phyloP scores from a whole-genome alignment of 1,140 invertebrate species.

The Gyrodactylus bullatarudis region DNA sequence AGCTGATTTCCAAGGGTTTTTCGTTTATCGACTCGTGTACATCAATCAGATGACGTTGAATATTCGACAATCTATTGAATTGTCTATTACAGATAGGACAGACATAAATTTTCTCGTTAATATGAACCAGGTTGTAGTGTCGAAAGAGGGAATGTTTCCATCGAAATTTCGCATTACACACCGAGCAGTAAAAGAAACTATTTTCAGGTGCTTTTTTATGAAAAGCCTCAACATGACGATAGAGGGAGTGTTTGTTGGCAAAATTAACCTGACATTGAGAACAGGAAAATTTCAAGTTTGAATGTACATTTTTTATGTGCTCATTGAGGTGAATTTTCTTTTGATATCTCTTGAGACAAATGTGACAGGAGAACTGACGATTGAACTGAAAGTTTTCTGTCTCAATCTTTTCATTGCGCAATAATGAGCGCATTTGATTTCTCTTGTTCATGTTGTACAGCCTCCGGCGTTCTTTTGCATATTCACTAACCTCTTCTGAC shows the following conservation, averaged over 20 bases:
- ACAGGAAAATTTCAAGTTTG: not conserved
- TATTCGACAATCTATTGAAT: not conserved
- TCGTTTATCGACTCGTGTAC: no score
- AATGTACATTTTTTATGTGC: not conserved
- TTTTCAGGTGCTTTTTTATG: not conserved
- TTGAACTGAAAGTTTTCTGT: not conserved
- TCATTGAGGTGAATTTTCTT: not conserved
- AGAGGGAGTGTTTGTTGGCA: not conserved
- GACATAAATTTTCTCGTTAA: not conserved
- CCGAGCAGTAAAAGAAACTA: not conserved
- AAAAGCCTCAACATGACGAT: not conserved
- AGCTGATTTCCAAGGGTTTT: no score
- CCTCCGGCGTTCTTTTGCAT: not conserved
- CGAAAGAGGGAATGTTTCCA: not conserved
- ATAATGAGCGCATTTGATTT: not conserved
- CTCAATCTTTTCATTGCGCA: not conserved
- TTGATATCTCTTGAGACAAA: not conserved
- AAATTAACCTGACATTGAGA: not conserved
- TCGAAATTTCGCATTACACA: not conserved
- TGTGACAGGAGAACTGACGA: not conserved
- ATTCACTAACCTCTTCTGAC: no score
- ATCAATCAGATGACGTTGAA: not conserved
- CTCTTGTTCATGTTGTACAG: not conserved
- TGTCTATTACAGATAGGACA: not conserved
- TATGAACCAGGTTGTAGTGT: not conserved